phyloP scores from a whole-genome alignment of 2,113 vertebrate species.

The Triplophysa rosa region DNA sequence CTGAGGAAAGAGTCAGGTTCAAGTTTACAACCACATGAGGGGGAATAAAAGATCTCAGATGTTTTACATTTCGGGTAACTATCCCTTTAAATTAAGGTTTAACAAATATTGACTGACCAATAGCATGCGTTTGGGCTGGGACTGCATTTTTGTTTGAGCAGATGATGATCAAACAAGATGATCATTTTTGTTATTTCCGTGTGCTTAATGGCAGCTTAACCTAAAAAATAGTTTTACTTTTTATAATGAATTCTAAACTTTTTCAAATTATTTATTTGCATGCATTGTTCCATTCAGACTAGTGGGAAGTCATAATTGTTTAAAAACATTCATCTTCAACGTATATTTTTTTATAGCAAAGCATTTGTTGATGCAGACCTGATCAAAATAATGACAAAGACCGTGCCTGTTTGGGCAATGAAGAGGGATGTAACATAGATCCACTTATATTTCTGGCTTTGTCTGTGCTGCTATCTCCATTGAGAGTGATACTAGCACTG shows the following conservation, averaged over 20 bases:
- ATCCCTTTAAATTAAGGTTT: too few species aligned
- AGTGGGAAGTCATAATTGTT: background rate
- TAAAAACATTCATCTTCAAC: background rate
- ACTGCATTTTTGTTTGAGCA: too few species aligned
- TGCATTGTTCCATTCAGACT: background rate
- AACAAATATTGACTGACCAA: too few species aligned
- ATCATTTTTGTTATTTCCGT: too few species aligned
- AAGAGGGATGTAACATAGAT: conserved; percentile 47
- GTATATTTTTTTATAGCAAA: background rate
- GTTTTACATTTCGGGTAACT: too few species aligned
- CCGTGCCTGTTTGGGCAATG: conserved; percentile 44
- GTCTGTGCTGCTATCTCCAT: conserved; percentile 6
- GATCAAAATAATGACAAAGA: conserved; percentile 37
- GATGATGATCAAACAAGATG: too few species aligned
- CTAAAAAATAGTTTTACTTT: too few species aligned
- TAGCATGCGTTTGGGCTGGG: too few species aligned
- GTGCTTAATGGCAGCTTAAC: background rate
- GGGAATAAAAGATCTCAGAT: too few species aligned
- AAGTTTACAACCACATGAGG: too few species aligned
- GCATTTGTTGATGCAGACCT: background rate
- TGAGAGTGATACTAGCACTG: conserved; percentile 28
- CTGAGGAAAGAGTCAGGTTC: too few species aligned
- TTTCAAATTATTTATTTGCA: background rate
- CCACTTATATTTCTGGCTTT: conserved; percentile 44
- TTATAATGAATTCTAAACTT: background rate